Base-by-base conservation (phyloP, 2,888 invertebrate genomes). In the Troilus luridus region DNA sequence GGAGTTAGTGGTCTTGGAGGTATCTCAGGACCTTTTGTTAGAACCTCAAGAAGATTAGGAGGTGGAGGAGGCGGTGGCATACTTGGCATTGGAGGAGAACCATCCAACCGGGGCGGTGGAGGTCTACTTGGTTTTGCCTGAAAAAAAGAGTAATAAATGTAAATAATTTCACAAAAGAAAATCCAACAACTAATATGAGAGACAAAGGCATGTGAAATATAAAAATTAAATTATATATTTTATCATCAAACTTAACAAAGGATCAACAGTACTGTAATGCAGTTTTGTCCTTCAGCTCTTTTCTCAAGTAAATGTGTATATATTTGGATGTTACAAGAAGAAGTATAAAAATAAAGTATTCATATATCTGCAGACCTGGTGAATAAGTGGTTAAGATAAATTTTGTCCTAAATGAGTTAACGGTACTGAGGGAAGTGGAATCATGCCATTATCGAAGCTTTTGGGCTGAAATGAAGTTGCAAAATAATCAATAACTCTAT, bases 31-130 rank as follows among this genome's bases (percentile, higher is more conserved):
- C 93, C 91, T 88, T 93, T 93, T 27, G 93, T 91, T 56, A 93
- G 91, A 64, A 94, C 93, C 1, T 93, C 91, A 21, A 94, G 93
- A 91, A 93, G 93, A 89, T 94, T 94, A 41, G 94, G 94, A 1
- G 97, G 97, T 7, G 97, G 97, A 85, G 97, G 96, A 2, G 97
- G 97, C 6, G 97, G 97, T 12, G 97, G 97, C 92, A 96, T 95
- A 77, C 95, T 95, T 14, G 97, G 97, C 97, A 97, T 97, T 0
- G 97, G 97, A 0, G 96, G 97, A 54, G 97, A 97, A 67, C 92
- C 92, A 59, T 91, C 91, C 24, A 59, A 58, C 64, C 93, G 93
- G 8, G 95, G 95, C 54, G 95, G 95, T 91, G 96, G 95, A 0
- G 95, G 95, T 93, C 96, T 95, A 0, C 95, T 95, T 41, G 96